Percentiles rank a stretch among this genome's conserved stretches.
Evolutionary conservation across 1,140 invertebrate species (phyloP).

Genomic region (Cydia splendana): DNA sequence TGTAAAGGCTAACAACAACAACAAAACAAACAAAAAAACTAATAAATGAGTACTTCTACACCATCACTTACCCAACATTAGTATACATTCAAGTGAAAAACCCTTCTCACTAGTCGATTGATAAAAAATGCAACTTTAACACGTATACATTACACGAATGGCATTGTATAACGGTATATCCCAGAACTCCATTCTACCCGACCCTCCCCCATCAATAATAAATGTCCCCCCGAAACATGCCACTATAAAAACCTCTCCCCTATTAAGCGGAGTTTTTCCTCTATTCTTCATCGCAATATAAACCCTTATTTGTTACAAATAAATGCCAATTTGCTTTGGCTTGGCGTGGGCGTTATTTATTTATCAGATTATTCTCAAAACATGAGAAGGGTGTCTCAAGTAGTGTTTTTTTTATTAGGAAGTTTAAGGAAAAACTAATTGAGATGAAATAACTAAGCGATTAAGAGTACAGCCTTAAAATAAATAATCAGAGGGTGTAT

Average conservation of each 20-base stretch:
- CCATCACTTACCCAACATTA: no score
- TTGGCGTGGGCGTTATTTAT: background rate
- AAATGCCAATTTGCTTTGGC: background rate
- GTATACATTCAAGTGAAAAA: no score
- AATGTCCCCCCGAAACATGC: slow-evolving; percentile 6
- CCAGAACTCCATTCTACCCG: background rate
- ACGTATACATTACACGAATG: background rate
- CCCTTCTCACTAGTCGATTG: no score
- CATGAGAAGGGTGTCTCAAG: slow-evolving; percentile 10
- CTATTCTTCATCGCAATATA: background rate
- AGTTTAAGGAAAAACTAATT: background rate
- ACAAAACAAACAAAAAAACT: no score
- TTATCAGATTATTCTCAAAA: background rate
- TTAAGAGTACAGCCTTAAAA: background rate
- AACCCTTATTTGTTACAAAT: background rate
- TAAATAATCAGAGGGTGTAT: background rate
- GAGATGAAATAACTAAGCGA: background rate
- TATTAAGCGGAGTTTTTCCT: slow-evolving; percentile 4
- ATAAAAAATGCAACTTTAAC: no score
- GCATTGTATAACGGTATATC: background rate
- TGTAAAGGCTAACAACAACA: no score
- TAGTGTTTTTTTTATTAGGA: background rate
- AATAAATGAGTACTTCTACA: no score
- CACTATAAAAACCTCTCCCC: slow-evolving; percentile 12
- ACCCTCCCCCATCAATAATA: background rate